These are phyloP conservation scores for Orthosia cruda DNA, from an alignment of 2,888 invertebrate genomes.

Conservation along the genomic window DNA sequence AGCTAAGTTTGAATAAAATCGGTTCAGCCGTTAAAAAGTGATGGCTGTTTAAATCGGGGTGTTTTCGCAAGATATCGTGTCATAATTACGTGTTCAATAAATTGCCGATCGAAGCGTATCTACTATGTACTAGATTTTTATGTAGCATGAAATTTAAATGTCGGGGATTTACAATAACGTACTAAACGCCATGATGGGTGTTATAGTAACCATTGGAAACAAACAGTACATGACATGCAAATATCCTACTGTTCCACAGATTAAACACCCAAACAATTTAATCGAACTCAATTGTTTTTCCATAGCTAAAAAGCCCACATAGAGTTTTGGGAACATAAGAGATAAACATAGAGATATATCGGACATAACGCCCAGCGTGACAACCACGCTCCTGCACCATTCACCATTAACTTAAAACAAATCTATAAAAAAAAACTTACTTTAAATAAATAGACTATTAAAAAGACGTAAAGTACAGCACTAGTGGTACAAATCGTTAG, in stretches of 20 bases:
- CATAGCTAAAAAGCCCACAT: constrained; percentile 75
- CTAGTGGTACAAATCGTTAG: constrained; percentile 71
- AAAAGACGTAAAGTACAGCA: constrained; percentile 78
- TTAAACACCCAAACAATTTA: constrained; percentile 58
- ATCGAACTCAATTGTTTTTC: constrained; percentile 65
- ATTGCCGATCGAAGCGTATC: too few species aligned
- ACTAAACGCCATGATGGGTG: constrained; percentile 31
- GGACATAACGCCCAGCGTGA: constrained; percentile 77
- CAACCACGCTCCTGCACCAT: constrained; percentile 72
- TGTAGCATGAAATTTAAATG: too few species aligned
- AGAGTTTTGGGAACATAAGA: constrained; percentile 73
- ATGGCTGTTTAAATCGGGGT: too few species aligned
- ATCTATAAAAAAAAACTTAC: constrained; percentile 76
- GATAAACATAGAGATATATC: constrained; percentile 76
- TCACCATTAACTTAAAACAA: constrained; percentile 76
- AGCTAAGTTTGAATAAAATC: too few species aligned
- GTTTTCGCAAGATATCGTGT: too few species aligned
- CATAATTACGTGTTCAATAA: too few species aligned
- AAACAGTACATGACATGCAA: constrained; percentile 32
- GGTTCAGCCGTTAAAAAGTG: too few species aligned
- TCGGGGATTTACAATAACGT: constrained; percentile 16
- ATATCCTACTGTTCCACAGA: constrained; percentile 30
- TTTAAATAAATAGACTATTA: constrained; percentile 83
- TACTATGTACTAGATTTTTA: too few species aligned
- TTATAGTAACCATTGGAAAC: constrained; percentile 20